A percentile compares a stretch with the other conserved stretches of the same genome.
phyloP scores from a whole-genome alignment of 2,797 vertebrate species.

The Gambelia wislizenii region DNA sequence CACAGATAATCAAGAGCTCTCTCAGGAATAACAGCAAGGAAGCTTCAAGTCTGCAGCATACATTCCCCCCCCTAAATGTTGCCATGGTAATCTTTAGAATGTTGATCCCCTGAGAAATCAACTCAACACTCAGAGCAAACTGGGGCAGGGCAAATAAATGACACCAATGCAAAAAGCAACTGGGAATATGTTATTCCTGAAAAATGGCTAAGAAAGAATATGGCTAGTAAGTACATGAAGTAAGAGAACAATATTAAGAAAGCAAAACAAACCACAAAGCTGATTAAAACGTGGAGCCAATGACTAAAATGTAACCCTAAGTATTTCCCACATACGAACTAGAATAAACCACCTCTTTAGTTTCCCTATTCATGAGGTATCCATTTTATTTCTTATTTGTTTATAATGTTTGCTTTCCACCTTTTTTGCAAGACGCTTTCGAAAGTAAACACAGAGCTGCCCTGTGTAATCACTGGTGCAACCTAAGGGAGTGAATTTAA shows the following conservation, averaged over 20 bases:
- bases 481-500: neutral
- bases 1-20: constrained; percentile 67
- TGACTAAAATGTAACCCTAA: constrained; percentile 11
- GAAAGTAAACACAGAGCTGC: neutral
- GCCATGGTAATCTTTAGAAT: constrained; percentile 73
- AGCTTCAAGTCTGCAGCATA: constrained; percentile 54
- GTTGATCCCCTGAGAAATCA: constrained; percentile 70
- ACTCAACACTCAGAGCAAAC: constrained; percentile 72
- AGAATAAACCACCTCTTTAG: constrained; percentile 24
- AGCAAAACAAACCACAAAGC: constrained; percentile 18
- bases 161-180: constrained; percentile 64
- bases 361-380: constrained; percentile 2
- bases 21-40: constrained; percentile 50
- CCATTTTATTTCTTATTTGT: neutral
- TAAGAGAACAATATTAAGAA: neutral
- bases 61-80: constrained; percentile 64
- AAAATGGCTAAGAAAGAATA: constrained; percentile 37
- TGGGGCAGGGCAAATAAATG: constrained; percentile 71
- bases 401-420: neutral
- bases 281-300: neutral
- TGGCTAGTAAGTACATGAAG: constrained; percentile 19
- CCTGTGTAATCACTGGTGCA: neutral
- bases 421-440: neutral
- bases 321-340: neutral
- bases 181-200: neutral